Conservation (phyloP, 2,797 vertebrate species). For the Emydoidea blandingii region DNA sequence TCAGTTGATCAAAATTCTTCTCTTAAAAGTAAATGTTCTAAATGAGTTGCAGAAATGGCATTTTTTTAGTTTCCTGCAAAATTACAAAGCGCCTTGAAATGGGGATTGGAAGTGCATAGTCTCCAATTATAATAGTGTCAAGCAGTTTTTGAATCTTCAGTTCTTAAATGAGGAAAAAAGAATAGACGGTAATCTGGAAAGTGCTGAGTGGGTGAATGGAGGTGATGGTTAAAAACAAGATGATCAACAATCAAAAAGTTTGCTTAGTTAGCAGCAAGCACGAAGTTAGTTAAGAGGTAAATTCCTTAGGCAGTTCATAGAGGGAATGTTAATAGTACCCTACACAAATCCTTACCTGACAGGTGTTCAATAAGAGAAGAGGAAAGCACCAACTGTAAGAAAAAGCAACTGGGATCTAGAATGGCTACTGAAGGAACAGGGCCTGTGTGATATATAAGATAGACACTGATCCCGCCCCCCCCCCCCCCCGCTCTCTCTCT, state of each 20-base stretch:
- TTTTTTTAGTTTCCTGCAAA: not conserved
- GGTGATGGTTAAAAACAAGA: not conserved
- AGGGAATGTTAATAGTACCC: not conserved
- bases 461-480: not conserved
- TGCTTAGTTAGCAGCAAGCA: constrained; percentile 6
- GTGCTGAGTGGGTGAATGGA: not conserved
- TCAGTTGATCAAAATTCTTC: not conserved
- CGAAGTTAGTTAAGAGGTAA: constrained; percentile 16
- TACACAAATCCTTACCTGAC: not conserved
- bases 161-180: not conserved
- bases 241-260: not conserved
- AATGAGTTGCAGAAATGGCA: not conserved
- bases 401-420: not conserved
- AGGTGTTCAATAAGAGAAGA: not conserved
- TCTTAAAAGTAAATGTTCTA: not conserved
- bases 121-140: not conserved
- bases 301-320: not conserved
- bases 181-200: not conserved
- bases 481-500: not conserved
- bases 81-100: not conserved
- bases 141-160: constrained; percentile 1
- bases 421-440: not conserved
- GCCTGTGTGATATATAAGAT: not conserved
- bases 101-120: not conserved
- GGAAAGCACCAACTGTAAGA: not conserved